Evolutionary conservation across 2,888 invertebrate genomes (phyloP).

Genomic region (Pheosia gnoma): DNA sequence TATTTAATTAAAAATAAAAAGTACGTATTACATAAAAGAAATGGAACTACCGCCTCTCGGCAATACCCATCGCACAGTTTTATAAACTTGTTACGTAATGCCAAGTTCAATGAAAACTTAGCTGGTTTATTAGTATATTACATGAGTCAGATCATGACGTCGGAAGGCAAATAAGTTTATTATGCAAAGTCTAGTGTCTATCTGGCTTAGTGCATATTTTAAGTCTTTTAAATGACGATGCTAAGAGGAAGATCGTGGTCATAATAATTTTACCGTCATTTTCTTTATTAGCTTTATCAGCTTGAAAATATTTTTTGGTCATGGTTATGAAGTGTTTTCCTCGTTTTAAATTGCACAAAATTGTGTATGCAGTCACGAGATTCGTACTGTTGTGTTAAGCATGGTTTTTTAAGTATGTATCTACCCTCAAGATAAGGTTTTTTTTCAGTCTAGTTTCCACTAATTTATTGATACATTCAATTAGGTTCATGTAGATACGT

Average conservation of each 20-base stretch:
- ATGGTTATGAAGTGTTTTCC: background rate
- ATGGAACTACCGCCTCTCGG: background rate
- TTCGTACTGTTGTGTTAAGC: no score
- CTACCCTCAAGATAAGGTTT: no score
- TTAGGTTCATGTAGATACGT: no score
- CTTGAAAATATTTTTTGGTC: background rate
- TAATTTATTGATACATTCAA: no score
- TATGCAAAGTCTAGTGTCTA: conserved; percentile 1
- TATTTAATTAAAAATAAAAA: no score
- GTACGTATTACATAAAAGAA: no score
- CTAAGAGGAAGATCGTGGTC: background rate
- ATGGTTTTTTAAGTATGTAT: no score
- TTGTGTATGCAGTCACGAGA: no score
- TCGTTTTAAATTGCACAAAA: background rate
- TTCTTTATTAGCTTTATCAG: background rate
- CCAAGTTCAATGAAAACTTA: background rate
- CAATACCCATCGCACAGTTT: background rate
- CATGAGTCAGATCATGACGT: background rate
- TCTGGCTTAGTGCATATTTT: background rate
- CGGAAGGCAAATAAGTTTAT: background rate
- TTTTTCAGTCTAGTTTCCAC: no score
- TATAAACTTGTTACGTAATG: background rate
- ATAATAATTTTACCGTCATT: background rate
- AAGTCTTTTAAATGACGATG: conserved; percentile 1
- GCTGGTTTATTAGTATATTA: background rate